These are phyloP conservation scores for Calonectris borealis DNA, from an alignment of 2,113 vertebrate genomes.

Conservation along the genomic window DNA sequence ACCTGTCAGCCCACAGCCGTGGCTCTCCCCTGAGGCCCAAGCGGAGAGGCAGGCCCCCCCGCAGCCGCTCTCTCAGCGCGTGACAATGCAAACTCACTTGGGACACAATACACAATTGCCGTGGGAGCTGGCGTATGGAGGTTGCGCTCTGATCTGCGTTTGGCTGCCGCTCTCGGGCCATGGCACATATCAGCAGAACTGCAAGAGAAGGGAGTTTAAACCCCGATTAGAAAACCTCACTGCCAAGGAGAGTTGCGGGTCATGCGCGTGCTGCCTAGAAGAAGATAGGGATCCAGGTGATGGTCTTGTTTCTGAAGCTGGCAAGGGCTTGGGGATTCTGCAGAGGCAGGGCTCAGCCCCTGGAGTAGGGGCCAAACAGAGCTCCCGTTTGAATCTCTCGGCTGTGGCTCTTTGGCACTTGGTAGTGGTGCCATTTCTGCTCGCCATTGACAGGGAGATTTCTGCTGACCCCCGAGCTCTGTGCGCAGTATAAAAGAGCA, in stretches of 20 bases:
- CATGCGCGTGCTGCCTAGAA: not conserved
- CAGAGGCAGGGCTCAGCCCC: not conserved
- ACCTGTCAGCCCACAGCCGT: not conserved
- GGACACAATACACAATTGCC: conserved; percentile 58
- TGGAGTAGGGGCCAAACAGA: not conserved
- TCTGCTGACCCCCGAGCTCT: not conserved
- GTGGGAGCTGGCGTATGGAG: not conserved
- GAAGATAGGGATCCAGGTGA: not conserved
- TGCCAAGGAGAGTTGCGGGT: not conserved
- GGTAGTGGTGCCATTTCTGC: not conserved
- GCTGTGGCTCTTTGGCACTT: not conserved
- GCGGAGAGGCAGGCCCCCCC: not conserved
- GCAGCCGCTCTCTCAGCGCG: not conserved
- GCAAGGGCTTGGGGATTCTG: not conserved
- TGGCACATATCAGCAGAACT: conserved; percentile 68
- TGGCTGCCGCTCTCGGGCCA: not conserved
- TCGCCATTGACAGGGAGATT: not conserved
- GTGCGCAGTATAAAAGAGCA: not conserved
- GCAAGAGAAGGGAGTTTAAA: conserved; percentile 50
- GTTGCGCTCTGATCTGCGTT: not conserved
- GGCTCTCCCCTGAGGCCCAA: not conserved
- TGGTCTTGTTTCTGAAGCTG: not conserved
- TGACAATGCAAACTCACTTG: conserved; percentile 57
- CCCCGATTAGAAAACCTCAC: not conserved
- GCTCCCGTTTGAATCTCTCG: not conserved